Conservation (phyloP, 1,140 invertebrate species). For the Diorhabda elongata region DNA sequence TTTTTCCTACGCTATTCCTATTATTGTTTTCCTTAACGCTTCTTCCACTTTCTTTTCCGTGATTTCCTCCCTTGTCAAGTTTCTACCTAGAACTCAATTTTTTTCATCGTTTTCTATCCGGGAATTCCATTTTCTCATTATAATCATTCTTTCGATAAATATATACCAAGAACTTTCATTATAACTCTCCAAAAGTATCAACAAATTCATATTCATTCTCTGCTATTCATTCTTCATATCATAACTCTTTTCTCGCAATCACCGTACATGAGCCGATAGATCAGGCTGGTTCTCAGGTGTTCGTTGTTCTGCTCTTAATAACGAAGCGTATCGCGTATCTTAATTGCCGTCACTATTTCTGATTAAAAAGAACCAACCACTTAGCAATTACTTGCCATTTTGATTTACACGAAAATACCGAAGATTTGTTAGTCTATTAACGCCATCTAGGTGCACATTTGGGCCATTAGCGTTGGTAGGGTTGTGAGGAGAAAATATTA, state of each 20-base stretch:
- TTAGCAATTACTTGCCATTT: conserved; percentile 36
- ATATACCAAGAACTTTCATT: no score
- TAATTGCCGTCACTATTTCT: conserved; percentile 39
- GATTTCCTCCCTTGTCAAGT: no score
- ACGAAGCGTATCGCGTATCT: conserved; percentile 27
- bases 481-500: neutral
- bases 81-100: no score
- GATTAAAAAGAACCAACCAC: conserved; percentile 41
- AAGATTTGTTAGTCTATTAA: conserved; percentile 31
- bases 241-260: neutral
- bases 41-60: no score
- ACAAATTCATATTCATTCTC: no score
- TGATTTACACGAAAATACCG: conserved; percentile 31
- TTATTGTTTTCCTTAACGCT: no score
- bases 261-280: conserved; percentile 28
- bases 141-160: no score
- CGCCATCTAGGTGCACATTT: neutral
- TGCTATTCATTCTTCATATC: neutral
- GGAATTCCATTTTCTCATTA: no score
- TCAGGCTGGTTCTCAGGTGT: conserved; percentile 29
- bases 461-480: conserved; percentile 5
- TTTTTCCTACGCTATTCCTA: no score
- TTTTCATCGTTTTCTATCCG: no score
- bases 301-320: conserved; percentile 29
- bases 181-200: no score